These are phyloP conservation scores for Chaetodon trifascialis DNA, from an alignment of 2,113 vertebrate species.

Conservation along the genomic window DNA sequence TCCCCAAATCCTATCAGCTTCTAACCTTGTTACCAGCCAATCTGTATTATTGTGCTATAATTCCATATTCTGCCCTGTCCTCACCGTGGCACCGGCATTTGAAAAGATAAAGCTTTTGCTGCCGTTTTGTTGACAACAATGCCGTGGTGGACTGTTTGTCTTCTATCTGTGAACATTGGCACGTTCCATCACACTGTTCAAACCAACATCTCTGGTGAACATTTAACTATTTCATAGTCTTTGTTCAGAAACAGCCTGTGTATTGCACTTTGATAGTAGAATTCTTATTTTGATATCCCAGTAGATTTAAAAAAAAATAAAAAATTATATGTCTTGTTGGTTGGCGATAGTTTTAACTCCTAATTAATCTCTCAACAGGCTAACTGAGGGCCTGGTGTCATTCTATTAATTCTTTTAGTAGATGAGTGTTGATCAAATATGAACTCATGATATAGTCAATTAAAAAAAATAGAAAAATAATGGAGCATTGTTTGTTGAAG, in stretches of 20 bases:
- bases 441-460: not conserved
- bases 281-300: not conserved
- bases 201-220: conserved; percentile 37
- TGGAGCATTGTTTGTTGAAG: not conserved
- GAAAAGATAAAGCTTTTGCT: conserved; percentile 72
- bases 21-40: conserved; percentile 87
- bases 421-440: not conserved
- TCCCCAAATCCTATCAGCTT: conserved; percentile 85
- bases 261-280: not conserved
- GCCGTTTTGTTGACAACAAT: conserved; percentile 75
- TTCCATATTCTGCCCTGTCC: conserved; percentile 84
- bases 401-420: not conserved
- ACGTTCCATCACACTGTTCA: conserved; percentile 60
- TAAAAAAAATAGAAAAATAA: not conserved
- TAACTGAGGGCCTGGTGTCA: not conserved
- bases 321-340: not conserved
- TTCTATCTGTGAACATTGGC: conserved; percentile 70
- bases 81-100: conserved; percentile 79
- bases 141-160: conserved; percentile 71
- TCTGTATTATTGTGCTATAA: conserved; percentile 88
- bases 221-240: conserved; percentile 51
- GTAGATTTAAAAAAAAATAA: not conserved
- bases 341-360: not conserved
- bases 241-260: not conserved
- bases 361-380: not conserved